A percentile compares a stretch with the other conserved stretches of the same genome.
Evolutionary conservation across 1,140 invertebrate genomes (phyloP).

Genomic region (Psix sp.): DNA sequence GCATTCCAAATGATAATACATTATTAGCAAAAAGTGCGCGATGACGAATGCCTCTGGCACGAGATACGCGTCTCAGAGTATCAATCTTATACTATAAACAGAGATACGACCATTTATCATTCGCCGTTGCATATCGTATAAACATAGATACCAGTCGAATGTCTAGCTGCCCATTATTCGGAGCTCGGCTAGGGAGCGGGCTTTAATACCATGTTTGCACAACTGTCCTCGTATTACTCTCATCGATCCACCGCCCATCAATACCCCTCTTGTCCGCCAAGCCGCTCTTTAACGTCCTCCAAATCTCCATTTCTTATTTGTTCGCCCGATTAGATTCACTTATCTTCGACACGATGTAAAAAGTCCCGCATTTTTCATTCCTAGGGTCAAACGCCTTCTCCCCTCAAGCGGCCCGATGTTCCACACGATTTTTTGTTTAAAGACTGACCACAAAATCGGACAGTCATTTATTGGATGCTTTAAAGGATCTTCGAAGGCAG

Average conservation of each 20-base stretch:
- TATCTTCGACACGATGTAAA: slow-evolving; percentile 21
- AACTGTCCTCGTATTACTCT: slow-evolving; percentile 54
- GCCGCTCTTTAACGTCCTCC: slow-evolving; percentile 31
- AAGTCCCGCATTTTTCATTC: slow-evolving; percentile 20
- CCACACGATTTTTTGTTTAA: too few species aligned
- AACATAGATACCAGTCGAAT: slow-evolving; percentile 53
- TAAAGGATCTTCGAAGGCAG: too few species aligned
- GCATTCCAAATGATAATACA: slow-evolving; percentile 50
- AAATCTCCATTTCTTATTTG: slow-evolving; percentile 49
- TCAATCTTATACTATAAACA: slow-evolving; percentile 65
- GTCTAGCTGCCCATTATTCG: slow-evolving; percentile 51
- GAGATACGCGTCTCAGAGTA: slow-evolving; percentile 42
- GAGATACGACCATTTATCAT: slow-evolving; percentile 63
- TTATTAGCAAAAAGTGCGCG: slow-evolving; percentile 48
- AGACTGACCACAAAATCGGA: too few species aligned
- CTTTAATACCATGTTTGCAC: slow-evolving; percentile 54
- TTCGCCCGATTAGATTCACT: slow-evolving; percentile 44
- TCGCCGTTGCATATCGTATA: slow-evolving; percentile 62
- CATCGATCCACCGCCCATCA: slow-evolving; percentile 52
- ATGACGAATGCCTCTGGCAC: slow-evolving; percentile 50
- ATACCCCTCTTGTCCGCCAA: slow-evolving; percentile 48
- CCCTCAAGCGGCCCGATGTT: too few species aligned
- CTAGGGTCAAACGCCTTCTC: too few species aligned
- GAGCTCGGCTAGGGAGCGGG: slow-evolving; percentile 24
- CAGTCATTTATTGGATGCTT: too few species aligned